Conservation (phyloP, 2,888 invertebrate genomes). For the Drosophila kambysellisi region DNA sequence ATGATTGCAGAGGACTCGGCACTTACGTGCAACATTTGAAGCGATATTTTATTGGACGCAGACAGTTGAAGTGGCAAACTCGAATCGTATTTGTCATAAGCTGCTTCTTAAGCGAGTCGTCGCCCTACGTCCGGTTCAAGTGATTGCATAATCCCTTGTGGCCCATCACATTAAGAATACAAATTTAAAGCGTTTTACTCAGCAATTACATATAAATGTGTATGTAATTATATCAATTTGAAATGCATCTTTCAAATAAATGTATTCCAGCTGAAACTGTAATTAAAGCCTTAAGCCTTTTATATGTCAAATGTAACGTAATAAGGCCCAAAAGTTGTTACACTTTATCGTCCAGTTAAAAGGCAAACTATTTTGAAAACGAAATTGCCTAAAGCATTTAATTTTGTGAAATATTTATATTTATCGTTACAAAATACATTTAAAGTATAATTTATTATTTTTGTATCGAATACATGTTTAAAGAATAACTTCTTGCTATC, state of each 20-base stretch:
- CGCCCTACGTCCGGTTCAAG: slow-evolving; percentile 23
- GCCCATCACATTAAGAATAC: slow-evolving; percentile 31
- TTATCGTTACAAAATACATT: not conserved
- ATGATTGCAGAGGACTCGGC: slow-evolving; percentile 43
- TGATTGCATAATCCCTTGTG: slow-evolving; percentile 55
- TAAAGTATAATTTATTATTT: not conserved
- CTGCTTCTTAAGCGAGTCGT: slow-evolving; percentile 44
- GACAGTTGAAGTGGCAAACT: slow-evolving; percentile 40
- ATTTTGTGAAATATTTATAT: not conserved
- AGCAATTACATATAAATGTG: slow-evolving; percentile 53
- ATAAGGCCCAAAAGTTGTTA: slow-evolving; percentile 3
- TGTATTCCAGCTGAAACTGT: slow-evolving; percentile 31
- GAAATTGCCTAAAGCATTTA: not conserved
- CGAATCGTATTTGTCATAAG: slow-evolving; percentile 63
- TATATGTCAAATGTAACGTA: slow-evolving; percentile 18
- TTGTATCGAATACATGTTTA: not conserved
- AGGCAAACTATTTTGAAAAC: not conserved
- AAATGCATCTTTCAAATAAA: slow-evolving; percentile 42
- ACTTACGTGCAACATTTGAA: slow-evolving; percentile 72
- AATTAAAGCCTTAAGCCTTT: slow-evolving; percentile 60
- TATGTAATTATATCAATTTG: slow-evolving; percentile 9
- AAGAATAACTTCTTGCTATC: not conserved
- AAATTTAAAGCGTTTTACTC: slow-evolving; percentile 54
- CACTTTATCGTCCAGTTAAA: not conserved
- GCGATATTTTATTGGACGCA: slow-evolving; percentile 66